Conservation (phyloP, 2,888 invertebrate species). For the Pantelozetes paolii region DNA sequence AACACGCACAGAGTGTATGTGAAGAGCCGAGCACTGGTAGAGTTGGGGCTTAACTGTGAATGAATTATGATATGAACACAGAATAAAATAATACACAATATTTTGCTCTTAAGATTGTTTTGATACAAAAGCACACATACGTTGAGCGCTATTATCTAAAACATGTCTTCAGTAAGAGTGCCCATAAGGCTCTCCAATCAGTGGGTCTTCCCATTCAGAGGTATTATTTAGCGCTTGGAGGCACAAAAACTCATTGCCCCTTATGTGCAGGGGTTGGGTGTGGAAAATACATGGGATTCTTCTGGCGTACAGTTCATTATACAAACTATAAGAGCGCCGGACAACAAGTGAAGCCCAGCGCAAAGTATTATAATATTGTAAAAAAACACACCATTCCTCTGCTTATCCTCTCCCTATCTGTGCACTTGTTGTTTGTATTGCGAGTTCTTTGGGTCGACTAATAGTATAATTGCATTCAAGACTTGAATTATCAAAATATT, state of each 20-base stretch:
- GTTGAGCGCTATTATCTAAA: neutral
- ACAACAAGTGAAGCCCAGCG: constrained; percentile 16
- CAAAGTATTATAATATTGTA: neutral
- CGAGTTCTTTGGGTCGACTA: neutral
- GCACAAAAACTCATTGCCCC: constrained; percentile 23
- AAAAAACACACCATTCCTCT: neutral
- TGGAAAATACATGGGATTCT: constrained; percentile 24
- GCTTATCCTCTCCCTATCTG: neutral
- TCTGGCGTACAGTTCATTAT: neutral
- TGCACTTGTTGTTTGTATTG: constrained; percentile 17
- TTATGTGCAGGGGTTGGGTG: constrained; percentile 2
- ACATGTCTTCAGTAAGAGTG: neutral
- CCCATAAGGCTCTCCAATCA: constrained; percentile 20
- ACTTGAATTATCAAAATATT: constrained; percentile 10
- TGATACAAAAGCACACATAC: neutral
- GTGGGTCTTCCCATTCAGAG: constrained; percentile 19
- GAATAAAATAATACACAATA: neutral
- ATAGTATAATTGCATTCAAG: constrained; percentile 11
- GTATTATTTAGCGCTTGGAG: constrained; percentile 23
- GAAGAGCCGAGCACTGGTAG: neutral
- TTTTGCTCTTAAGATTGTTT: constrained; percentile 2
- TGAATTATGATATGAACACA: constrained; percentile 23
- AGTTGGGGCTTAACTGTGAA: neutral
- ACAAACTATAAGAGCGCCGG: constrained; percentile 12
- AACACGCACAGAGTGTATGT: neutral